These are phyloP conservation scores for Natator depressus DNA, from an alignment of 2,113 vertebrate species.

Conservation along the genomic window DNA sequence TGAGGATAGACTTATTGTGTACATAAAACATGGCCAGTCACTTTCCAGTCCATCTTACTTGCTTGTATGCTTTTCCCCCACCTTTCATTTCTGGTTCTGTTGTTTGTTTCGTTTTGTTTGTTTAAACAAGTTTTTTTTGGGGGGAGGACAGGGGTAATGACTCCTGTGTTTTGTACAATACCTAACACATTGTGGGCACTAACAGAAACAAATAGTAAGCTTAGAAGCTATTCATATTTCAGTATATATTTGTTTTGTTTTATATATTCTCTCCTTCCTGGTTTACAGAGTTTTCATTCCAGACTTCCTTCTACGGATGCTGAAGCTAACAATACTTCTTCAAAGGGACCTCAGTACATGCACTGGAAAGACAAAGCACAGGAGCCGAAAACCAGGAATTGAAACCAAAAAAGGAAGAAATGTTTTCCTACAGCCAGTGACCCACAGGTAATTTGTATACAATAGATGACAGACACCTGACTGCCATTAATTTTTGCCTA, in stretches of 20 bases:
- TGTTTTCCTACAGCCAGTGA: too few species aligned
- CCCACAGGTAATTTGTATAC: not conserved
- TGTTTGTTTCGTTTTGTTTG: not conserved
- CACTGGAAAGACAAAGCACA: too few species aligned
- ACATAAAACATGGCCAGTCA: too few species aligned
- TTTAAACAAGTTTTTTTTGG: not conserved
- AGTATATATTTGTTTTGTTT: too few species aligned
- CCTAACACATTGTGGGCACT: not conserved
- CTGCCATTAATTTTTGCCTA: not conserved
- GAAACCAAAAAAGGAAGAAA: too few species aligned
- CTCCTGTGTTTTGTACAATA: not conserved
- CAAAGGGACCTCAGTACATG: too few species aligned
- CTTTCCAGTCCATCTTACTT: not conserved
- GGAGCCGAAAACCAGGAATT: too few species aligned
- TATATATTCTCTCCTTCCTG: too few species aligned
- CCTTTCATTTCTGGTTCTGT: not conserved
- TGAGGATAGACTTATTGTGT: not conserved
- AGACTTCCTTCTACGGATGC: too few species aligned
- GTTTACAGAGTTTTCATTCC: too few species aligned
- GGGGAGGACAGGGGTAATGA: not conserved
- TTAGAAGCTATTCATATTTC: too few species aligned
- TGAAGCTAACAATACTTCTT: too few species aligned
- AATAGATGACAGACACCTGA: not conserved
- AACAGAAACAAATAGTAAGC: not conserved
- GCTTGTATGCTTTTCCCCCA: not conserved